phyloP scores from a whole-genome alignment of 2,888 invertebrate species.

The Macrosiphum euphorbiae region DNA sequence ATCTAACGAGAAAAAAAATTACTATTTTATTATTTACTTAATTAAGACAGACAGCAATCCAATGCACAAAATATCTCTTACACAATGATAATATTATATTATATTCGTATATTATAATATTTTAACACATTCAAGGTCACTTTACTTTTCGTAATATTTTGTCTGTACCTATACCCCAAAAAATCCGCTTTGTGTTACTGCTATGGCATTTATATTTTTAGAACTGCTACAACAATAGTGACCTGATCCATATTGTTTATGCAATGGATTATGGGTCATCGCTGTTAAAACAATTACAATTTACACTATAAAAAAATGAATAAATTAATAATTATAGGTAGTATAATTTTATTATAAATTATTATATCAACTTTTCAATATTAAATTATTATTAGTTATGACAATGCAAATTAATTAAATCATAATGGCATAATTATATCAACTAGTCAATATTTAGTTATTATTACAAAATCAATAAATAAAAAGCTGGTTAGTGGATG shows the following conservation, averaged over 20 bases:
- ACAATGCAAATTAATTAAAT: neutral
- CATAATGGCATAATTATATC: neutral
- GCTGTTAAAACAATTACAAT: neutral
- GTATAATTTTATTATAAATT: no score
- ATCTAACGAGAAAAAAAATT: no score
- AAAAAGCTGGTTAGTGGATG: no score
- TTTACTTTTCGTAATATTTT: neutral
- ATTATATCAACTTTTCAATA: neutral
- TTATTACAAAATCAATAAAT: neutral
- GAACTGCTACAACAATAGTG: constrained; percentile 20
- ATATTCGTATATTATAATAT: neutral
- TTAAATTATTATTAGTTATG: neutral
- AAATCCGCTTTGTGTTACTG: constrained; percentile 11
- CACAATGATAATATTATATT: no score
- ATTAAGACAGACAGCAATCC: neutral
- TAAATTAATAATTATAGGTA: neutral
- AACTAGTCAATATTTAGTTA: no score
- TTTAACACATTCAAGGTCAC: constrained; percentile 4
- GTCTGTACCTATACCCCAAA: neutral
- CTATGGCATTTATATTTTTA: neutral
- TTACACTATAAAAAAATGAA: neutral
- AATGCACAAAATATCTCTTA: neutral
- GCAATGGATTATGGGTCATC: neutral
- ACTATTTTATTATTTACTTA: neutral
- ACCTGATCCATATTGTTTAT: neutral